Evolutionary conservation across 2,113 vertebrate species (phyloP).

Genomic region (Semicossyphus pulcher): DNA sequence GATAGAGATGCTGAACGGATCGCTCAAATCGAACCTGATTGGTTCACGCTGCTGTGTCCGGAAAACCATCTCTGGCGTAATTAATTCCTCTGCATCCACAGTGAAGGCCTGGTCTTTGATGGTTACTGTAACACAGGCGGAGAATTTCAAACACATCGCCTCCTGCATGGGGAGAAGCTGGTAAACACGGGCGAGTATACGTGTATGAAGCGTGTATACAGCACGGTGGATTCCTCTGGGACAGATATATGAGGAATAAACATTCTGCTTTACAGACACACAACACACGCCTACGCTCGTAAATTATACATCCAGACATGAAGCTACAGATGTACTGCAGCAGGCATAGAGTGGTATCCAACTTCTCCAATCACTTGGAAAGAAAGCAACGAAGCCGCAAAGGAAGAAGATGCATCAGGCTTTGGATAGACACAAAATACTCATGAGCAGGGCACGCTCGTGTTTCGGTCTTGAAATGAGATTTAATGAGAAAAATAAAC

Average conservation of each 20-base stretch:
- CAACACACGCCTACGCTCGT: not conserved
- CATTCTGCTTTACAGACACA: not conserved
- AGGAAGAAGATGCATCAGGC: not conserved
- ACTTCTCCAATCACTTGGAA: too few relatives aligned
- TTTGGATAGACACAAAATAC: not conserved
- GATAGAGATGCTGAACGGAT: slow-evolving; percentile 48
- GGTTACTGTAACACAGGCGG: slow-evolving; percentile 29
- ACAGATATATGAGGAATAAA: not conserved
- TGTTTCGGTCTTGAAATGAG: too few relatives aligned
- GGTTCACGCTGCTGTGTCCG: slow-evolving; percentile 2
- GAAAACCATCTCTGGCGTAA: slow-evolving; percentile 28
- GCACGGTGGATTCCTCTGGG: not conserved
- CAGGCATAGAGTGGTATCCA: too few relatives aligned
- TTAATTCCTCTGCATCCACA: slow-evolving; percentile 30
- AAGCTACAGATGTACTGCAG: not conserved
- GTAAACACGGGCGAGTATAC: not conserved
- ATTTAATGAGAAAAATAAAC: too few relatives aligned
- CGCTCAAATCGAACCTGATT: slow-evolving; percentile 42
- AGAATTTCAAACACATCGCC: slow-evolving; percentile 29
- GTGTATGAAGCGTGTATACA: slow-evolving; percentile 5
- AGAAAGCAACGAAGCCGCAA: too few relatives aligned
- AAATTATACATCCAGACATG: not conserved
- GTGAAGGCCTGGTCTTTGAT: not conserved
- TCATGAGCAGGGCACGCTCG: too few relatives aligned
- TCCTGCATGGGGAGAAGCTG: not conserved